These are phyloP conservation scores for Heliconius nattereri DNA, from an alignment of 1,140 invertebrate species.

Conservation along the genomic window DNA sequence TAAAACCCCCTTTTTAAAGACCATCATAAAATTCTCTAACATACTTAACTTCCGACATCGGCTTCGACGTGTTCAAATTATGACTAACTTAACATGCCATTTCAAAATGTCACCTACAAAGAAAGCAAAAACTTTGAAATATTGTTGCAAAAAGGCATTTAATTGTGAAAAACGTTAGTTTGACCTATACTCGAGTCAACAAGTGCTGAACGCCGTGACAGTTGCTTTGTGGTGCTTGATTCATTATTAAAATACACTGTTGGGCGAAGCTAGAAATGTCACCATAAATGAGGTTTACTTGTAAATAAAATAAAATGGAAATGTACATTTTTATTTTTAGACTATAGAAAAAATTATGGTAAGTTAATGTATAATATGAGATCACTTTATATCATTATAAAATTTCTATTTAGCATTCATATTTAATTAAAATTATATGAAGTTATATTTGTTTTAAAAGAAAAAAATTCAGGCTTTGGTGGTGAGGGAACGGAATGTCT, in stretches of 20 bases:
- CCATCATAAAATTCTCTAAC: neutral
- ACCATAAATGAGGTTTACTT: neutral
- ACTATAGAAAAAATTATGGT: too few relatives aligned
- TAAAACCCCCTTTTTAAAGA: neutral
- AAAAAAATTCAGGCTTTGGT: too few relatives aligned
- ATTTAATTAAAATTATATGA: too few relatives aligned
- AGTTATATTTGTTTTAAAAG: too few relatives aligned
- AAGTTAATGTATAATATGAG: too few relatives aligned
- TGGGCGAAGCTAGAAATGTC: neutral
- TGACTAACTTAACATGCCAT: neutral
- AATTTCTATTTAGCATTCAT: too few relatives aligned
- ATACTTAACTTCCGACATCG: neutral
- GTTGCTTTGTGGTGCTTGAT: slow-evolving; percentile 1
- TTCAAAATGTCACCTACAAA: neutral
- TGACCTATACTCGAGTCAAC: slow-evolving; percentile 7
- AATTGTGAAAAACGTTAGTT: slow-evolving; percentile 2
- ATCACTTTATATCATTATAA: too few relatives aligned
- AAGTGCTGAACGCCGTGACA: slow-evolving; percentile 2
- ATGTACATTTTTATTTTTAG: neutral
- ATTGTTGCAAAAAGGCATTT: slow-evolving; percentile 5
- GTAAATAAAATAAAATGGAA: neutral
- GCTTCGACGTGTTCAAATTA: neutral
- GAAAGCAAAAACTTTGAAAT: neutral
- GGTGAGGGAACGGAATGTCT: too few relatives aligned
- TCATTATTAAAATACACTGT: slow-evolving; percentile 7